Percentiles rank a stretch among this genome's conserved stretches.
phyloP scores from a whole-genome alignment of 2,113 vertebrate genomes.

The Macaca mulatta region DNA sequence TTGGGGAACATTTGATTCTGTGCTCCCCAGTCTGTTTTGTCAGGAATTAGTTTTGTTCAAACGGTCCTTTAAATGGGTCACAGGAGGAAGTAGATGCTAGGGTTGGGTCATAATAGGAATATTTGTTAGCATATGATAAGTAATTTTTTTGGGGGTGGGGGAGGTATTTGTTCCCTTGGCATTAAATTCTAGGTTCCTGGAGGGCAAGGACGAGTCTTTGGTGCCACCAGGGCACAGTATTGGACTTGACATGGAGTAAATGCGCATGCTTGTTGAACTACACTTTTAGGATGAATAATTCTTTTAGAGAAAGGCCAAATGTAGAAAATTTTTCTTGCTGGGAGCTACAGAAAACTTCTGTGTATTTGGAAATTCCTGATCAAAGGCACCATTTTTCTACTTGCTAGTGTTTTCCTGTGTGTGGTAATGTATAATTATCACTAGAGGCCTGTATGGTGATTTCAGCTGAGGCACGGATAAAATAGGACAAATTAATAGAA shows the following conservation, averaged over 20 bases:
- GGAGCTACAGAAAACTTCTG: background rate
- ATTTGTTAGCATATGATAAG: background rate
- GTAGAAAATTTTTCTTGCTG: background rate
- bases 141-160: background rate
- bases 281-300: background rate
- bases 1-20: background rate
- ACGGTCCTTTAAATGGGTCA: background rate
- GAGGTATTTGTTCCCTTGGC: background rate
- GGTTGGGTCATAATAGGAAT: background rate
- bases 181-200: background rate
- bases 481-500: background rate
- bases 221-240: background rate
- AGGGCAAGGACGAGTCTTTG: background rate
- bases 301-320: background rate
- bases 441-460: background rate
- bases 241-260: background rate
- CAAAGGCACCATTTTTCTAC: background rate
- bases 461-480: background rate
- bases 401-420: background rate
- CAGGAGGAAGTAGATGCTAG: background rate
- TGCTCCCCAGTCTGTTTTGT: background rate
- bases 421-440: no score
- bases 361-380: background rate
- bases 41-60: background rate
- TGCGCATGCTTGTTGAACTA: background rate